Evolutionary conservation across 2,888 invertebrate species (phyloP).

Genomic region (Epirrita christyi): DNA sequence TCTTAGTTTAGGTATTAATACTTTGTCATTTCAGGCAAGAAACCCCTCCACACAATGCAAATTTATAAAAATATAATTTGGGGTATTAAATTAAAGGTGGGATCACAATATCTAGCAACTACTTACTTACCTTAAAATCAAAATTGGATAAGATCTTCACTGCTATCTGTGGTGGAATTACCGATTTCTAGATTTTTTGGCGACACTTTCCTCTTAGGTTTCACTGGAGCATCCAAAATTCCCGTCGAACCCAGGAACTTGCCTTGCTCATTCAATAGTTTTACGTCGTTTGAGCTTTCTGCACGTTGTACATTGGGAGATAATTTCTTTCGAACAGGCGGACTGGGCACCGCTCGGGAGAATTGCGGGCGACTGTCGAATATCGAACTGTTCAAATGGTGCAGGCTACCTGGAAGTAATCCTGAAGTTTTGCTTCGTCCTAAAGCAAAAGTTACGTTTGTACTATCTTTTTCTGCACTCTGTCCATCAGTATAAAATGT

Average conservation of each 20-base stretch:
- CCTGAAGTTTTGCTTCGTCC: slow-evolving; percentile 77
- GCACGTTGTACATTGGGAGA: slow-evolving; percentile 58
- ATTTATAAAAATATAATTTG: slow-evolving; percentile 10
- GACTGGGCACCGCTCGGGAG: slow-evolving; percentile 76
- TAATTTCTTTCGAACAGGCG: slow-evolving; percentile 71
- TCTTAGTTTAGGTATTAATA: background rate
- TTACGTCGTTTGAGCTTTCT: slow-evolving; percentile 54
- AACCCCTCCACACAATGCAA: slow-evolving; percentile 9
- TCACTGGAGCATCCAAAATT: slow-evolving; percentile 68
- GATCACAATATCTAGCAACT: slow-evolving; percentile 29
- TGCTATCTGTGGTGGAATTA: slow-evolving; percentile 42
- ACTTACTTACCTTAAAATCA: slow-evolving; percentile 41
- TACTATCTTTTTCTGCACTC: slow-evolving; percentile 40
- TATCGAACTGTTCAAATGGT: slow-evolving; percentile 63
- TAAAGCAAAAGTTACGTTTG: slow-evolving; percentile 56
- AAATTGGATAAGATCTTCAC: slow-evolving; percentile 77
- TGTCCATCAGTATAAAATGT: slow-evolving; percentile 63
- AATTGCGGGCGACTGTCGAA: slow-evolving; percentile 72
- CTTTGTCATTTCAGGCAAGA: slow-evolving; percentile 27
- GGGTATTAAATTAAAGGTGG: slow-evolving; percentile 31
- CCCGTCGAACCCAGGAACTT: slow-evolving; percentile 60
- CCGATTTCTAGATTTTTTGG: slow-evolving; percentile 57
- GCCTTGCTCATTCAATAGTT: slow-evolving; percentile 59
- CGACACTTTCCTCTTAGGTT: slow-evolving; percentile 72
- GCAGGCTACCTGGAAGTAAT: slow-evolving; percentile 55